Conservation (phyloP, 2,113 vertebrate genomes). For the Nothocercus julius region DNA sequence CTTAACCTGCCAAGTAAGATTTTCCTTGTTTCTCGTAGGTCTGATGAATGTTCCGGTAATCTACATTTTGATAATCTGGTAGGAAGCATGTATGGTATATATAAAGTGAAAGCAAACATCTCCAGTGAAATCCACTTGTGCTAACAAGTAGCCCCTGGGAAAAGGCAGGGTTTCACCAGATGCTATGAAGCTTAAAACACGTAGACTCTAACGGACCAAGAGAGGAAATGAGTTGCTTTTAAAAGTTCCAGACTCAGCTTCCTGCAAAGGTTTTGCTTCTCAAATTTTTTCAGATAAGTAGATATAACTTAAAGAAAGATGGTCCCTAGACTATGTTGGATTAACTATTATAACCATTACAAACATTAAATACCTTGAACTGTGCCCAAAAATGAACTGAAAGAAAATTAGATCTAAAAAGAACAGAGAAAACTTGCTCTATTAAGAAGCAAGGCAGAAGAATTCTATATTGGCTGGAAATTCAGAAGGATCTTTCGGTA, state of each 20-base stretch:
- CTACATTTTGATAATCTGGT: not conserved
- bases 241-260: not conserved
- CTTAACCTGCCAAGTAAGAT: not conserved
- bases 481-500: not conserved
- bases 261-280: not conserved
- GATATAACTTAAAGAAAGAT: not conserved
- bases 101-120: not conserved
- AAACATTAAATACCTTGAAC: not conserved
- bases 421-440: not conserved
- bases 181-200: not conserved
- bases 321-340: not conserved
- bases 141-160: not conserved
- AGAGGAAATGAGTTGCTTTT: not conserved
- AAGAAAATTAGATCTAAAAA: not conserved
- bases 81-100: not conserved
- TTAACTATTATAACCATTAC: not conserved
- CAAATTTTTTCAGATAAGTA: not conserved
- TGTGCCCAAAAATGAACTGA: not conserved
- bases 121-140: not conserved
- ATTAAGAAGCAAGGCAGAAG: not conserved
- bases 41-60: not conserved
- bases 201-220: not conserved
- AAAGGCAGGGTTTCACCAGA: not conserved
- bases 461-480: not conserved
- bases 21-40: not conserved